phyloP scores from a whole-genome alignment of 2,797 vertebrate genomes.

The Meda fulgida region DNA sequence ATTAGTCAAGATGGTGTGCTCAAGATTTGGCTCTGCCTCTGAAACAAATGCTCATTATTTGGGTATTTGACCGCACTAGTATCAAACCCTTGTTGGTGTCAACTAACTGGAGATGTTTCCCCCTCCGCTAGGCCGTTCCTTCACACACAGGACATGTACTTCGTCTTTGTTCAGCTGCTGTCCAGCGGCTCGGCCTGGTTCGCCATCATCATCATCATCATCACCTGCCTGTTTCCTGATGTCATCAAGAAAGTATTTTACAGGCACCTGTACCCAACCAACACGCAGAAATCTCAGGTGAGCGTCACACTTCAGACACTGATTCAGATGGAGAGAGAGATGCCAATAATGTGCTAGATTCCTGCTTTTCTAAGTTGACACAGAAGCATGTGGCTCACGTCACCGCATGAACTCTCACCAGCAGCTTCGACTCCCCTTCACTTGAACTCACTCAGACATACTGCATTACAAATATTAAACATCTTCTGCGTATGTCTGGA shows the following conservation, averaged over 20 bases:
- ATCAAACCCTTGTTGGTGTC: neutral
- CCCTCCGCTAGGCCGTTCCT: slow-evolving; percentile 89
- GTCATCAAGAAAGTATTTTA: slow-evolving; percentile 94
- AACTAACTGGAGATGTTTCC: neutral
- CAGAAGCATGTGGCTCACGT: slow-evolving; percentile 51
- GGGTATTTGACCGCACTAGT: neutral
- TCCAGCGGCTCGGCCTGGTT: slow-evolving; percentile 98
- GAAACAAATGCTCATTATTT: slow-evolving; percentile 14
- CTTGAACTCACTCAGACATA: slow-evolving; percentile 7
- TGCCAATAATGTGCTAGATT: neutral
- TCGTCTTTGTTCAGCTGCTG: slow-evolving; percentile 93
- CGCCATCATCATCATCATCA: slow-evolving; percentile 92
- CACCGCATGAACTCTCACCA: slow-evolving; percentile 48
- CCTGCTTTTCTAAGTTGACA: neutral
- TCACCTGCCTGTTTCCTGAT: slow-evolving; percentile 91
- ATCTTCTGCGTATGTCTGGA: neutral
- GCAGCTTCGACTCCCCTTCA: neutral
- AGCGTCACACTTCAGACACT: slow-evolving; percentile 5
- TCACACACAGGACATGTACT: slow-evolving; percentile 97
- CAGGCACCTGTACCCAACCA: slow-evolving; percentile 90
- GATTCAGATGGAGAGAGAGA: neutral
- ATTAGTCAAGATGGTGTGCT: neutral
- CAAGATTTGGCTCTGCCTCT: slow-evolving; percentile 1
- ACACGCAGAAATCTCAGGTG: slow-evolving; percentile 97
- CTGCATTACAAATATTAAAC: neutral